Base-by-base conservation (phyloP, 2,113 vertebrate genomes). In the Mastomys natalensis region DNA sequence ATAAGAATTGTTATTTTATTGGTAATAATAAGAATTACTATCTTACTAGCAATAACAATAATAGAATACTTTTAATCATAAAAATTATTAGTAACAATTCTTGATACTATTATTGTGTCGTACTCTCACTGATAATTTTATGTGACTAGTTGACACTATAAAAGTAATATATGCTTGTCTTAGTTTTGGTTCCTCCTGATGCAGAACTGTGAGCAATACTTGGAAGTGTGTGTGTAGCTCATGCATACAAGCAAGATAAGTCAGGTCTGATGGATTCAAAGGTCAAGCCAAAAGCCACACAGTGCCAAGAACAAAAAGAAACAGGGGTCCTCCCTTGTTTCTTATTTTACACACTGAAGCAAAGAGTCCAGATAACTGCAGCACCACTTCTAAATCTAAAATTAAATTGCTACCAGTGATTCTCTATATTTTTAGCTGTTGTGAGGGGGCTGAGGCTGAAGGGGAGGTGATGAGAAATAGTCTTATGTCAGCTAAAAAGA, bases 101-200 rank as follows among this genome's bases (percentile, higher is more conserved):
- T 82, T 58, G 40, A 82, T 58, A 58, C 17, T 82, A 58, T 82
- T 58, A n/a, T n/a, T 81, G 53, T 24, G n/a, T 53, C 9, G n/a
- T 81, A n/a, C 1, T 58, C 37, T n/a, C n/a, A 5, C 34, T 24
- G 10, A n/a, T 58, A 22, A 5, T n/a, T 58, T 81, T 82, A 60
- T 24, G 37, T 82, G 80, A 24, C 37, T 82, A 37, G 1, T 40
- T 82, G 37, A 58, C 11, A 82, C n/a, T 58, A 58, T 82, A 58
- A 37, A 58, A 60, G 37, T 24, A 9, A 40, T 37, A 17, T 48
- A 66, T 85, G 53, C 16, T 85, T 87, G 60, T 89, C 60, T 87
- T 87, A 66, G 51, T 94, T 96, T 95, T 8, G 29, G 17, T 97
- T 94, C 22, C 60, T 95, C 19, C 21, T 80, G 34, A 72, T n/a